Evolutionary conservation across 2,888 invertebrate genomes (phyloP), one percentile per base, ranked within the genome.

Genomic region (Agonopterix arenella): DNA sequence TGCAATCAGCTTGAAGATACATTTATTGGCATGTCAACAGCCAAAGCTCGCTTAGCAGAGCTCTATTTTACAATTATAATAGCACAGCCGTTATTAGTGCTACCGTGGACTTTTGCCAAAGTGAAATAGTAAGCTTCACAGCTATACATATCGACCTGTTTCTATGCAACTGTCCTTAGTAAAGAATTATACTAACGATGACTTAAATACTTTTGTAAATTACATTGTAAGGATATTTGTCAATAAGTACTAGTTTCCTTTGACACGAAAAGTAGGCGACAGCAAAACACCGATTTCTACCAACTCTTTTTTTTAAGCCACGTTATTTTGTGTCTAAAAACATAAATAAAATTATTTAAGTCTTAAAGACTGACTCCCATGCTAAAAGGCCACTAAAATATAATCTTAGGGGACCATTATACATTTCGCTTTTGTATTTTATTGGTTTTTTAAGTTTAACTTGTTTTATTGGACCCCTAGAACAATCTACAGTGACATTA

Each of bases 81-180:
- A 73, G 78, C 84, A 84, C 84, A 84, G 84, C 84, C 84, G 78
- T 81, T 73, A 64, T 73, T 67, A 63, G 76, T 71, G 70, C 70
- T 71, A 61, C 64, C 57, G 60, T 76, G 76, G 77, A 75, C 67
- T 63, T 60, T 61, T 66, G 80, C 77, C 78, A 79, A 70, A 61
- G 51, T 54, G 28, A 28, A 28, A 50, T 40, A 54, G 65, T 64
- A 13, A 68, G 68, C 63, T 58, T 62, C 51, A 55, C 46, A 67
- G 58, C 60, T 60, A 65, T 59, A 59, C 62, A 62, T 62, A 60
- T 60, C 54, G 56, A 54, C 58, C 58, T 52, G 55, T 28, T 28
- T 7, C 56, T 57, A 55, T 50, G 40, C 37, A 42, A 16, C 55
- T 61, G 66, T 53, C 61, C 61, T 65, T 69, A 64, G 62, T 63